Conservation (phyloP, 2,113 vertebrate genomes). For the Pedionomus torquatus region DNA sequence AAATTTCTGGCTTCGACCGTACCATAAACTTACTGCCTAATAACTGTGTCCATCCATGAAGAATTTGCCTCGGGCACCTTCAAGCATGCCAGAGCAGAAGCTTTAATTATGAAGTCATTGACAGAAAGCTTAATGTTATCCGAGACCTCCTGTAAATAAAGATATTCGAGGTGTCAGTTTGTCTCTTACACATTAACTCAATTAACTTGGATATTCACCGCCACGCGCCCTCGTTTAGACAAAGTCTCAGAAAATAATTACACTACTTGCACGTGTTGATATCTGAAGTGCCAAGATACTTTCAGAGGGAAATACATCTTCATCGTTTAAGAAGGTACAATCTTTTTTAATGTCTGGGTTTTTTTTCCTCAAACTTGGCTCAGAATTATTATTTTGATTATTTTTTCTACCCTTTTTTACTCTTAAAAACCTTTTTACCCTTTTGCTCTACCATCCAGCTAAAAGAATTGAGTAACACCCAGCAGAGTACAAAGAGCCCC, state of each 20-base stretch:
- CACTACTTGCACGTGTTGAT: not conserved
- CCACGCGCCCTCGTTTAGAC: not conserved
- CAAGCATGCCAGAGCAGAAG: constrained; percentile 92
- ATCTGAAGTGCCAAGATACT: not conserved
- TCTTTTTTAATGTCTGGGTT: not conserved
- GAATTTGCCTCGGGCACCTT: constrained; percentile 98
- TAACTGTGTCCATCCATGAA: constrained; percentile 97
- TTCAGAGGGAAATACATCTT: not conserved
- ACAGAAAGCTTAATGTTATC: constrained; percentile 93
- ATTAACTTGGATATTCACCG: not conserved
- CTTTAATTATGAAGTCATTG: constrained; percentile 98
- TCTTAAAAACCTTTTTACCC: not conserved
- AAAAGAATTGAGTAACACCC: not conserved
- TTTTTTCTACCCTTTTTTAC: not conserved
- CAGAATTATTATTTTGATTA: not conserved
- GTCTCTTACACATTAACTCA: not conserved
- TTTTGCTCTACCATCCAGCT: not conserved
- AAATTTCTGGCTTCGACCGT: not conserved
- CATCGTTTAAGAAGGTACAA: not conserved
- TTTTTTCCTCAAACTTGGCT: not conserved
- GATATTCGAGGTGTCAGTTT: not conserved
- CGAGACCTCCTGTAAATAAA: constrained; percentile 83
- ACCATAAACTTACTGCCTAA: constrained; percentile 91
- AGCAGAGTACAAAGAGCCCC: not conserved
- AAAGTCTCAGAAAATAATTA: not conserved